Conservation (phyloP, 92 coral and sea anemone genomes). For the Bergia sp. region DNA sequence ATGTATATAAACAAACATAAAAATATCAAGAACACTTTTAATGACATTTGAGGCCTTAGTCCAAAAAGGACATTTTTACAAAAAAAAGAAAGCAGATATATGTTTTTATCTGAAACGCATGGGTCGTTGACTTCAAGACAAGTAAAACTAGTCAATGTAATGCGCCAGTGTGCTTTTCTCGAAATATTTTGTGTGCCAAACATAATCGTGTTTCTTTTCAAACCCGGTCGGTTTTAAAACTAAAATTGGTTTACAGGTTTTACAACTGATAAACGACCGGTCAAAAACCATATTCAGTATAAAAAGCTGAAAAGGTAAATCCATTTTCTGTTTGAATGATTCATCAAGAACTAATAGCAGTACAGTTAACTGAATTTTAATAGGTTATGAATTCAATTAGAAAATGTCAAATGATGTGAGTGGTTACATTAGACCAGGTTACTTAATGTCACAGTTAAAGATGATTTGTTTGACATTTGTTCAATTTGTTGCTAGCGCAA, state of each 20-base stretch:
- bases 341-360: neutral
- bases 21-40: too few species aligned
- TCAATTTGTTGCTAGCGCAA: constrained; percentile 29
- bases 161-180: neutral
- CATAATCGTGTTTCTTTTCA: too few species aligned
- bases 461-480: constrained; percentile 2
- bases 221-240: neutral
- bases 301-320: neutral
- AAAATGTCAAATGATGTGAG: neutral
- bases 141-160: neutral
- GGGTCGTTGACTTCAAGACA: too few species aligned
- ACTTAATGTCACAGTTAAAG: neutral
- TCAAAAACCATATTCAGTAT: neutral
- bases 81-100: too few species aligned
- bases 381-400: neutral
- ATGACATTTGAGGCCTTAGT: too few species aligned
- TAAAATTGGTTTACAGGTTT: neutral
- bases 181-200: too few species aligned
- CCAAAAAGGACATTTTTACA: too few species aligned
- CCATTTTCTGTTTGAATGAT: neutral
- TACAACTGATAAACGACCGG: neutral
- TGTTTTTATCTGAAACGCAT: neutral
- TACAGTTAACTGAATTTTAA: neutral
- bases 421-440: neutral
- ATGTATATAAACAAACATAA: too few species aligned